These are phyloP conservation scores for Diachrysia chrysitis DNA, from an alignment of 2,888 invertebrate species.

Conservation along the genomic window DNA sequence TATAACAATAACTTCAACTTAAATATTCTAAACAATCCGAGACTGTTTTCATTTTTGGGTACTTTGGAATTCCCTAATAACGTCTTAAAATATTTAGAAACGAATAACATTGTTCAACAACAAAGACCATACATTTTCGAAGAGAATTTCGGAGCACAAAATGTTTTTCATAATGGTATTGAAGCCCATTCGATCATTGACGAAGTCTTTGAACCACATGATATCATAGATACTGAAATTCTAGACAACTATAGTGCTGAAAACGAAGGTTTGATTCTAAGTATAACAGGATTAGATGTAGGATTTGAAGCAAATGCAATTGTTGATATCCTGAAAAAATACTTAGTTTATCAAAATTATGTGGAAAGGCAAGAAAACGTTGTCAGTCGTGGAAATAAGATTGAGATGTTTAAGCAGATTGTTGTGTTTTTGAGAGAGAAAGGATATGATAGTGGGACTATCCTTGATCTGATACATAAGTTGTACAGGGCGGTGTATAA, in stretches of 20 bases:
- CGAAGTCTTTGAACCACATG: background rate
- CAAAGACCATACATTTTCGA: background rate
- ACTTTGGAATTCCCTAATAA: conserved; percentile 32
- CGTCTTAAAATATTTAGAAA: conserved; percentile 15
- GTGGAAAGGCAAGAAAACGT: conserved; percentile 17
- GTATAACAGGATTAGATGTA: conserved; percentile 15
- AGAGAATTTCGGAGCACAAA: background rate
- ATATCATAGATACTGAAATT: background rate
- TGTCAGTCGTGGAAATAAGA: conserved; percentile 9
- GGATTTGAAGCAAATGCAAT: conserved; percentile 21
- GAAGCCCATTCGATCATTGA: background rate
- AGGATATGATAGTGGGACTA: conserved; percentile 17
- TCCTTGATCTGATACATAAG: conserved; percentile 27
- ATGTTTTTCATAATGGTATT: background rate
- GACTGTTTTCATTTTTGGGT: conserved; percentile 19
- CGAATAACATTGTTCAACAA: background rate
- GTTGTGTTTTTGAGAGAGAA: conserved; percentile 19
- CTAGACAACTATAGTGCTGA: background rate
- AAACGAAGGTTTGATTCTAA: conserved; percentile 8
- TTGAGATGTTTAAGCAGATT: conserved; percentile 29
- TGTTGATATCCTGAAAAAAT: conserved; percentile 23
- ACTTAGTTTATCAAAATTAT: conserved; percentile 9
- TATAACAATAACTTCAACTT: conserved; percentile 29
- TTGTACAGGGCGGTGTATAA: conserved; percentile 16
- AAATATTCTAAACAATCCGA: conserved; percentile 23